A percentile compares a stretch with the other conserved stretches of the same genome.
phyloP scores from a whole-genome alignment of 2,797 vertebrate genomes.

The Craterocephalus amniculus region DNA sequence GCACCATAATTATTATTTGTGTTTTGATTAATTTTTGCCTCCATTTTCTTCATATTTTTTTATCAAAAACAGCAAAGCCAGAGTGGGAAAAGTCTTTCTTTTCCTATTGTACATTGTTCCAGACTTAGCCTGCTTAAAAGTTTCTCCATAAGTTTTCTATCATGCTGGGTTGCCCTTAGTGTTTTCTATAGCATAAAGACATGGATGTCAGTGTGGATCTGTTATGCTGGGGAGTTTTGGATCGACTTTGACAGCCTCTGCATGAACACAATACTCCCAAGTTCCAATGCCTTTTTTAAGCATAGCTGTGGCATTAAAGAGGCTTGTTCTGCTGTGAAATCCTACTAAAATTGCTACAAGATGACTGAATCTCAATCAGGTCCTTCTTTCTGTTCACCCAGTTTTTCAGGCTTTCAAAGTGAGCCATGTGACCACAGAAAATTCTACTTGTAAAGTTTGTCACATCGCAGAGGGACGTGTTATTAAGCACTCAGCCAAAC shows the following conservation, averaged over 20 bases:
- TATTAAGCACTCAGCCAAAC: not conserved
- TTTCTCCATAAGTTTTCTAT: conserved; percentile 8
- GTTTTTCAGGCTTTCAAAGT: not conserved
- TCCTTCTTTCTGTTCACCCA: not conserved
- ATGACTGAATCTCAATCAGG: not conserved
- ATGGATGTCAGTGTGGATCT: conserved; percentile 10
- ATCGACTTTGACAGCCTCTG: conserved; percentile 23
- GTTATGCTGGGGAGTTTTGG: conserved; percentile 8
- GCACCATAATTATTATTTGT: not conserved
- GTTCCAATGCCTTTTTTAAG: conserved; percentile 14
- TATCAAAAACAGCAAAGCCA: not conserved
- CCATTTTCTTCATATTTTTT: not conserved
- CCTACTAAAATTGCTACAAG: not conserved
- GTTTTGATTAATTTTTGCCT: not conserved
- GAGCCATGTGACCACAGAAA: not conserved
- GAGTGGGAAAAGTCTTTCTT: not conserved
- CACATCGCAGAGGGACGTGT: not conserved
- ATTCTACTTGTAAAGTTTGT: not conserved
- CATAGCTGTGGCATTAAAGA: not conserved
- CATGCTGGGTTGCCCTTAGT: conserved; percentile 7
- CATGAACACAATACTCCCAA: conserved; percentile 10
- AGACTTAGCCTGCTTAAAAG: not conserved
- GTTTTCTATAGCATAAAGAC: conserved; percentile 12
- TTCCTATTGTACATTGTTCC: not conserved
- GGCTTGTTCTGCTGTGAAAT: not conserved